These are phyloP conservation scores for Cheirogaleus major DNA, from an alignment of 2,797 vertebrate genomes.

Conservation along the genomic window DNA sequence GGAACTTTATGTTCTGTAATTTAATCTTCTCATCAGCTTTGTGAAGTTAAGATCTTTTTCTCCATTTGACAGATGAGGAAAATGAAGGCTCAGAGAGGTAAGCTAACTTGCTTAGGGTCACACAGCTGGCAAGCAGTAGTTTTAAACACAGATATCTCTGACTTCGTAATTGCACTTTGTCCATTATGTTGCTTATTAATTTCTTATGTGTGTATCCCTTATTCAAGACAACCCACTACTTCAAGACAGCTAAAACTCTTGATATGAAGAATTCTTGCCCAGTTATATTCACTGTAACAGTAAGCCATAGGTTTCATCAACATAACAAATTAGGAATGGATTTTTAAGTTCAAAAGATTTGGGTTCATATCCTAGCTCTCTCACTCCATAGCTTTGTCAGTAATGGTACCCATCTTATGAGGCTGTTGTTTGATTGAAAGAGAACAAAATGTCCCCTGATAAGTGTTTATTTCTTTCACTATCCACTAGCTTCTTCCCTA, in stretches of 20 bases:
- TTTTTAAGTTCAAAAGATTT: constrained; percentile 30
- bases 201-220: neutral
- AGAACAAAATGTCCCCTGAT: neutral
- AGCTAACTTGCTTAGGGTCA: neutral
- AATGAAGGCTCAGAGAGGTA: constrained; percentile 26
- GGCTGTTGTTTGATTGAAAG: constrained; percentile 19
- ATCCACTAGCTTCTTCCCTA: neutral
- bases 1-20: constrained; percentile 4
- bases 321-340: neutral
- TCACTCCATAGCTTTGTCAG: constrained; percentile 49
- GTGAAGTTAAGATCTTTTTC: constrained; percentile 34
- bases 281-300: neutral
- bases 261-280: constrained; percentile 19
- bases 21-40: constrained; percentile 15
- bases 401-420: constrained; percentile 5
- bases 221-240: neutral
- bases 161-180: neutral
- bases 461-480: neutral
- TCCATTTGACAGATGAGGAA: constrained; percentile 12
- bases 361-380: constrained; percentile 31
- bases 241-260: constrained; percentile 35
- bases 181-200: neutral
- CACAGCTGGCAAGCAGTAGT: neutral
- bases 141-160: constrained; percentile 41
- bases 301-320: neutral